Evolutionary conservation across 2,113 vertebrate genomes (phyloP), one percentile per base, ranked within the genome.

Genomic region (Psittacus erithacus): DNA sequence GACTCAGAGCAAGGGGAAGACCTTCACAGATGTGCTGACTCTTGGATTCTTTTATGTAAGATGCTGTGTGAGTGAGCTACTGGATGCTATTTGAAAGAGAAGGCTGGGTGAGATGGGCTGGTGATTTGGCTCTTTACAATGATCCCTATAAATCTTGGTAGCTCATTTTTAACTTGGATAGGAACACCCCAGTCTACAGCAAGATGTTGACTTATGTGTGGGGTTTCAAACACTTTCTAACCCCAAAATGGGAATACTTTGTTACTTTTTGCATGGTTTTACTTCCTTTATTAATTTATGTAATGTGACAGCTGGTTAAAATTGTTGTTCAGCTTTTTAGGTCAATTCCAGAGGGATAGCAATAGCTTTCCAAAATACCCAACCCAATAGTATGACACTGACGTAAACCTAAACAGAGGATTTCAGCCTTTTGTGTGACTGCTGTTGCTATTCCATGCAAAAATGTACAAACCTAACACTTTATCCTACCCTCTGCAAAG

Each of bases 251-350:
- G 27, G 44, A 63, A 38, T 50, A 13, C 27, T 79, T 43, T 6
- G 11, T 50, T 57, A 50, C 53, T 94, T 81, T 81, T 35, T 88
- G n/a, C 46, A 74, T 88, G 52, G 19, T 91, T 60, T 87, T 44
- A 22, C 64, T 89, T 75, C 27, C 11, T 50, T 23, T 39, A 0
- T 31, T 13, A 8, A 64, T 64, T 87, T 69, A 57, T 35, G 38
- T 69, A 90, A 80, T 38, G 31, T 29, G n/a, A 38, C 59, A 77
- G 38, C 88, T 69, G 70, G 33, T 79, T 84, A 82, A 39, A 55
- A 78, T 46, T 41, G 19, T 53, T 85, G 33, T 69, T 57, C 69
- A 81, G 46, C 38, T 86, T 90, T 93, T 93, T 49, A 74, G 79
- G 70, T 87, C 38, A 18, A 31, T 87, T 83, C 68, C 50, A 41